Evolutionary conservation across 1,140 invertebrate species (phyloP), one percentile per base, ranked within the genome.

Genomic region (Pogonomyrmex barbatus): DNA sequence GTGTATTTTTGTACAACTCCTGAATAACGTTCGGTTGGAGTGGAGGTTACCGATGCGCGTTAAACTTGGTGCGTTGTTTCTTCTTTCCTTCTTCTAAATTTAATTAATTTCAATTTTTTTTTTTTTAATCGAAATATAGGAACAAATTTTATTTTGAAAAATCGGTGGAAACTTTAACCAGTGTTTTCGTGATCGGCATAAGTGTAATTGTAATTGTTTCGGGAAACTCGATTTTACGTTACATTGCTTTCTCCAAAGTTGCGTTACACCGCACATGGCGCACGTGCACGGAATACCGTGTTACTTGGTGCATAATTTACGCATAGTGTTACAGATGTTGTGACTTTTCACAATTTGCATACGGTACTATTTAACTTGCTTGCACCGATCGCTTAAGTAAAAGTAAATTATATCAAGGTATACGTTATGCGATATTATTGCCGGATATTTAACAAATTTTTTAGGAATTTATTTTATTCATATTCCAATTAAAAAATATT

Each of bases 331-430:
- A 24, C 36, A 45, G 42, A 39, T 14, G 10, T n/a, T 10, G n/a
- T 75, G 24, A 24, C 24, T 24, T 24, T 24, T 42, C 6, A 45
- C n/a, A 24, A 8, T n/a, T 24, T n/a, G 10, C 36, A 30, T 4
- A 39, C 12, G n/a, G 9, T 63, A 24, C 62, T 63, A 62, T 10
- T 62, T 14, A 77, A 77, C 14, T 24, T 77, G 39, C 30, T n/a
- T n/a, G n/a, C 39, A 9, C 2, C 8, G 10, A 45, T 10, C 14
- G 30, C 4, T 36, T 17, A n/a, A n/a, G 14, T 50, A 50, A 63
- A n/a, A 63, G 24, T 9, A 65, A n/a, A n/a, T 65, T 8, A 2
- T 42, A 65, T 65, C 24, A 42, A 65, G 14, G 1, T 24, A 24
- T 24, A 65, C 10, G 33, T 60, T 60, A 0, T 12, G 12, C 39